phyloP scores from a whole-genome alignment of 1,140 invertebrate species.

The Drosophila nannoptera region DNA sequence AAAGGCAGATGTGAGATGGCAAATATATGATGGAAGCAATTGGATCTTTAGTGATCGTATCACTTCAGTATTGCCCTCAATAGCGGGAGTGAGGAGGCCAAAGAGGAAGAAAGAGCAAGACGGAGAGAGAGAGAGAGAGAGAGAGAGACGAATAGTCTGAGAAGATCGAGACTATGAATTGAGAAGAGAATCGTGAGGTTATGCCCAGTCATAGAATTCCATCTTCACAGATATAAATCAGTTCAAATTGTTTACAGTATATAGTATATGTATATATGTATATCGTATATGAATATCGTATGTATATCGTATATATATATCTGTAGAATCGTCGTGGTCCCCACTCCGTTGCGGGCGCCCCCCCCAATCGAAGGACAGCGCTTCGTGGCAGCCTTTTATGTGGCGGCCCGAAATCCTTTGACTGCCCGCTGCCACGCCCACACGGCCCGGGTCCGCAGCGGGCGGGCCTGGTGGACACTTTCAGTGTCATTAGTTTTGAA shows the following conservation, averaged over 20 bases:
- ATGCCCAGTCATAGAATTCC: no score
- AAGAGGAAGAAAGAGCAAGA: background rate
- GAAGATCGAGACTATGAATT: no score
- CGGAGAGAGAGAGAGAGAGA: background rate
- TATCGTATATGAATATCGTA: no score
- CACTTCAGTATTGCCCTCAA: no score
- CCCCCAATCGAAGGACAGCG: background rate
- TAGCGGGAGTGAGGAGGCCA: background rate
- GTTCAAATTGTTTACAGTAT: no score
- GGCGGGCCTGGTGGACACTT: constrained; percentile 38
- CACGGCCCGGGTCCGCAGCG: background rate
- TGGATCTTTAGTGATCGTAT: background rate
- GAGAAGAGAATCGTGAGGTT: no score
- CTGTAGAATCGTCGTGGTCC: background rate
- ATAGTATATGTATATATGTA: no score
- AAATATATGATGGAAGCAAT: background rate
- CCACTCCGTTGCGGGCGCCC: background rate
- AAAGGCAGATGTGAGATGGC: background rate
- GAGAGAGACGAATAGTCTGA: background rate
- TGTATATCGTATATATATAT: no score
- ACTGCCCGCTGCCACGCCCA: constrained; percentile 9
- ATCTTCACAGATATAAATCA: no score
- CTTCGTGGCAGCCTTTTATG: constrained; percentile 25
- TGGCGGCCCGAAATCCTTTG: constrained; percentile 19
- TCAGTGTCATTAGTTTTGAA: constrained; percentile 76